Evolutionary conservation across 1,140 invertebrate genomes (phyloP), one percentile per base, ranked within the genome.

Genomic region (Uloborus diversus): DNA sequence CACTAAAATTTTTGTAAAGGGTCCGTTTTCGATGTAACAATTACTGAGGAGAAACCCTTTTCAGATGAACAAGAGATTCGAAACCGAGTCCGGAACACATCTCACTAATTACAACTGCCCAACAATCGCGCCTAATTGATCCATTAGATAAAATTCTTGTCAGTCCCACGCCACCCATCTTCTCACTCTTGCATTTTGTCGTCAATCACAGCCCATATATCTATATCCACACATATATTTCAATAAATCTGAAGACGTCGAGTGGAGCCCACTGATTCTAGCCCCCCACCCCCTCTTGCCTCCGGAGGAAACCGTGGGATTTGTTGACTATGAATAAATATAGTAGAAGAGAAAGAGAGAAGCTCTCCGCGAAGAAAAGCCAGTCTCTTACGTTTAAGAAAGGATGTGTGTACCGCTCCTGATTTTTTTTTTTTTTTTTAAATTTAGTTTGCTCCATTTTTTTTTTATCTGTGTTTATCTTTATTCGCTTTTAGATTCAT

Each of bases 241-340:
- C 64, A 68, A 68, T 68, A 42, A 49, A 17, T 32, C 30, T 30
- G 27, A 4, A 28, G 3, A n/a, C 25, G 17, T 14, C 9, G 23
- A 59, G 23, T n/a, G 64, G 25, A 17, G 13, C 13, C 64, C 42
- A 9, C 27, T 30, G 30, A 17, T 14, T 20, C 42, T 47, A 11
- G 13, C 42, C 25, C 17, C 37, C 42, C 42, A 42, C 42, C 28
- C 47, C 27, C 28, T 25, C 30, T 51, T 68, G 42, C 64, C 28
- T 28, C 27, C 27, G 23, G 37, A 30, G 30, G 23, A 30, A 30
- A n/a, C 47, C 25, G 11, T 47, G 64, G 47, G 28, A 68, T 68
- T 68, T 68, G 64, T 68, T 68, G 42, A 68, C 64, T 68, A 68
- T 23, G 64, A 68, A 68, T 68, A 68, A 68, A 68, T 33, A 68